Evolutionary conservation across 1,140 invertebrate genomes (phyloP), one percentile per base, ranked within the genome.

Genomic region (Pseudobourletiella spinata): DNA sequence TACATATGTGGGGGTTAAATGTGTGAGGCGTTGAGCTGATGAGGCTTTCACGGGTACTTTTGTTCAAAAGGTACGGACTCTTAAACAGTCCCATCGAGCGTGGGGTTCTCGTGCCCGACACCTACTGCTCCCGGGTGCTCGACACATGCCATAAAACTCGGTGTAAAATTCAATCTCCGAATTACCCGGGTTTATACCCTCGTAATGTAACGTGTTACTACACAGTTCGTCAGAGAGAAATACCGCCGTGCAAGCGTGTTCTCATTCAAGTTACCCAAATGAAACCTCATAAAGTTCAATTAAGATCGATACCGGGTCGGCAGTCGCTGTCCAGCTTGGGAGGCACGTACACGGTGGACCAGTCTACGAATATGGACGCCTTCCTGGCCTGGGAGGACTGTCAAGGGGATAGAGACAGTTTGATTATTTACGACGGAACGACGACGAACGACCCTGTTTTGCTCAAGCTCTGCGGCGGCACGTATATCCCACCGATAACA

Each of bases 171-270:
- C 89, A 92, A 74, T 91, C 89, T 35, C 90, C 91, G 22, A 93
- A 93, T 78, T 93, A 88, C 76, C 90, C 90, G 8, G 90, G 90
- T 46, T 81, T 93, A 35, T 93, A 93, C 76, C 90, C 90, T 0
- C 81, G 90, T 39, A 93, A 93, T 75, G 80, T 91, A 70, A 89
- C 88, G 39, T 91, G 89, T 73, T 91, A 90, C 76, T 91, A 88
- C 71, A 88, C 88, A 35, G 86, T 91, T 26, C 75, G 84, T 16
- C 85, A 88, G 88, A 74, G 85, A 86, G 72, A 83, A 88, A 85
- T 89, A 65, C 87, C 87, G 42, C 79, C 82, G 64, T 87, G 86
- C 61, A 89, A 89, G 76, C 87, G 90, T 73, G 88, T 88, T 3
- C 78, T 91, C 65, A 89, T 91, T 70, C 83, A 86, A 50, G 86